These are phyloP conservation scores for Oscheius myriophilus DNA, from an alignment of 2,888 invertebrate species.

Conservation along the genomic window DNA sequence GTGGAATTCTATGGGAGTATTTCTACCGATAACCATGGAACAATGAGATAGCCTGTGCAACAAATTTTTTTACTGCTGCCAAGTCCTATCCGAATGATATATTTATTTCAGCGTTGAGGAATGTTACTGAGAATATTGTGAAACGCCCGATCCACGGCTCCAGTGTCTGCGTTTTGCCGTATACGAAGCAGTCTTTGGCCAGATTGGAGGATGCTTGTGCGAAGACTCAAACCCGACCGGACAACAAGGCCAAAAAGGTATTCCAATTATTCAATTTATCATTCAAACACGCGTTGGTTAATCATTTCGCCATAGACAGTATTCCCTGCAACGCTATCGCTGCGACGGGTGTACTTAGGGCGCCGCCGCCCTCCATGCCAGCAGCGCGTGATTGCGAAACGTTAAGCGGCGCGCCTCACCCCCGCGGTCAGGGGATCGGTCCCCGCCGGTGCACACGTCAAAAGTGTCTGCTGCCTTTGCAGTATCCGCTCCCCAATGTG, in stretches of 20 bases:
- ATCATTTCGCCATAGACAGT: neutral
- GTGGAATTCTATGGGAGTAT: too few relatives aligned
- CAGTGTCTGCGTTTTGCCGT: constrained; percentile 90
- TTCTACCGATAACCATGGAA: too few relatives aligned
- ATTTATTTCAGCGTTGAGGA: constrained; percentile 40
- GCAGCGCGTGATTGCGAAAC: constrained; percentile 29
- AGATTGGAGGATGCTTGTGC: constrained; percentile 64
- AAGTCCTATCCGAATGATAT: too few relatives aligned
- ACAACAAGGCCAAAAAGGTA: constrained; percentile 47
- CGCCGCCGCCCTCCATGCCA: too few relatives aligned
- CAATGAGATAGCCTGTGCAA: too few relatives aligned
- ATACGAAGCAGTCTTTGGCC: constrained; percentile 85
- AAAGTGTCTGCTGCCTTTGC: too few relatives aligned
- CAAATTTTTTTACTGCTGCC: constrained; percentile 1
- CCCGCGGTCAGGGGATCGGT: constrained; percentile 15
- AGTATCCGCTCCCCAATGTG: neutral
- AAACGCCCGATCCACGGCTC: constrained; percentile 92
- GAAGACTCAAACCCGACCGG: constrained; percentile 46
- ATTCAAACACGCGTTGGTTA: neutral
- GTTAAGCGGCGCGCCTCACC: constrained; percentile 16
- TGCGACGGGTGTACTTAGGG: too few relatives aligned
- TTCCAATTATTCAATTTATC: neutral
- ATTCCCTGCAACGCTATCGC: too few relatives aligned
- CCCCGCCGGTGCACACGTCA: constrained; percentile 5
- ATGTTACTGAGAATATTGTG: constrained; percentile 89